A percentile compares a stretch with the other conserved stretches of the same genome.
phyloP scores from a whole-genome alignment of 2,888 invertebrate species.

The Leucozona laternaria region DNA sequence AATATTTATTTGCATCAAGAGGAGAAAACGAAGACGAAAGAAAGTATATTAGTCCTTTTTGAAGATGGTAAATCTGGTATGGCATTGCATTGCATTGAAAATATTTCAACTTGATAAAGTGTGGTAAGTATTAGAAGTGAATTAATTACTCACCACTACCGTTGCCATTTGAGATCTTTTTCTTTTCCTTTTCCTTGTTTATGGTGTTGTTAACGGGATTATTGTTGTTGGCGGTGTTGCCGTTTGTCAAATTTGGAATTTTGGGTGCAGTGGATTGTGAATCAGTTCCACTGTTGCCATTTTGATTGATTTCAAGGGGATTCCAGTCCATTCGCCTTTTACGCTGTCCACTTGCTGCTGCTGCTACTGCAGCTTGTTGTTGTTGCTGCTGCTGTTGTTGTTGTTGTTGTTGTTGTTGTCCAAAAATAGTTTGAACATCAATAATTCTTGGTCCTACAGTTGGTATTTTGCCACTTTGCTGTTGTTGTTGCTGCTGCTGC shows the following conservation, averaged over 20 bases:
- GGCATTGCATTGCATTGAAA: too few species aligned
- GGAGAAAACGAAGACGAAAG: background rate
- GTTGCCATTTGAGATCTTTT: slow-evolving; percentile 78
- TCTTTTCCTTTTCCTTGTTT: slow-evolving; percentile 82
- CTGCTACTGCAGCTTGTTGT: slow-evolving; percentile 27
- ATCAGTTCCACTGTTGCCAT: slow-evolving; percentile 78
- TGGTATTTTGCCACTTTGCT: slow-evolving; percentile 52
- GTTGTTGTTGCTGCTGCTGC: slow-evolving; percentile 76
- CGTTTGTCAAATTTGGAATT: slow-evolving; percentile 65
- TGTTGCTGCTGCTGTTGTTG: slow-evolving; percentile 41
- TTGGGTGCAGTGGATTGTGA: slow-evolving; percentile 60
- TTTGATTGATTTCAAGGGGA: slow-evolving; percentile 82
- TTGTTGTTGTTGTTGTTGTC: slow-evolving; percentile 56
- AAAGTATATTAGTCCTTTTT: background rate
- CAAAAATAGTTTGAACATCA: slow-evolving; percentile 83
- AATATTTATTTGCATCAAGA: background rate
- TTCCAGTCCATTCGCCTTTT: slow-evolving; percentile 84
- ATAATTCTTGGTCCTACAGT: slow-evolving; percentile 82
- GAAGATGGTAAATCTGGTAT: too few species aligned
- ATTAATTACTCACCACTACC: slow-evolving; percentile 77
- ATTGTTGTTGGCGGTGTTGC: slow-evolving; percentile 17
- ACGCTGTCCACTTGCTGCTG: slow-evolving; percentile 80
- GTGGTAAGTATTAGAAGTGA: background rate
- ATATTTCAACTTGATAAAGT: background rate
- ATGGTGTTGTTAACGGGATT: slow-evolving; percentile 39